phyloP scores from a whole-genome alignment of 2,113 vertebrate genomes.

The Syngnathoides biaculeatus region DNA sequence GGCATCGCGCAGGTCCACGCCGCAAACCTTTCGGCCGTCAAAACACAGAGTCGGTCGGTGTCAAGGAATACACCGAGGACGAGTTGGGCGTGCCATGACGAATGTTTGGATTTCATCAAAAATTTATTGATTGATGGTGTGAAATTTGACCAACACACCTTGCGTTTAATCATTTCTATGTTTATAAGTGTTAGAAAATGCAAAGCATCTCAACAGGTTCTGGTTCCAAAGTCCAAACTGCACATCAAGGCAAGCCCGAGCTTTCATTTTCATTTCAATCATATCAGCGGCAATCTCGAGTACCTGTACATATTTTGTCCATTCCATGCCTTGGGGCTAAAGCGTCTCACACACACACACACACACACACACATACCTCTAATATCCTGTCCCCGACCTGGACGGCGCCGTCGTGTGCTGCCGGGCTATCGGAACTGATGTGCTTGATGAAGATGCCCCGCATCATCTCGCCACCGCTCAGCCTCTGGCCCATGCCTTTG shows the following conservation, averaged over 20 bases:
- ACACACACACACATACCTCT: constrained; percentile 75
- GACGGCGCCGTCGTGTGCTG: constrained; percentile 84
- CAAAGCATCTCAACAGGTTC: background rate
- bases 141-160: background rate
- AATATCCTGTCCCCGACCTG: constrained; percentile 91
- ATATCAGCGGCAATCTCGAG: background rate
- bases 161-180: background rate
- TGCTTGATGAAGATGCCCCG: constrained; percentile 97
- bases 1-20: constrained; percentile 88
- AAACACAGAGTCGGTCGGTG: background rate
- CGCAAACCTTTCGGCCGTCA: constrained; percentile 79
- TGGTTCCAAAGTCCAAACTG: background rate
- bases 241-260: background rate
- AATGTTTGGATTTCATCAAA: background rate
- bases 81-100: background rate
- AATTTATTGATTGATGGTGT: background rate
- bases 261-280: too few species aligned
- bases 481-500: constrained; percentile 90
- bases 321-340: background rate
- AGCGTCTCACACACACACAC: constrained; percentile 18
- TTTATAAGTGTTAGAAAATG: background rate
- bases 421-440: constrained; percentile 89
- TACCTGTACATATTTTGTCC: background rate
- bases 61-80: background rate
- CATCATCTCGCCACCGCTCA: constrained; percentile 92